Conservation (phyloP, 1,140 invertebrate species). For the Tetragnatha versicolor region DNA sequence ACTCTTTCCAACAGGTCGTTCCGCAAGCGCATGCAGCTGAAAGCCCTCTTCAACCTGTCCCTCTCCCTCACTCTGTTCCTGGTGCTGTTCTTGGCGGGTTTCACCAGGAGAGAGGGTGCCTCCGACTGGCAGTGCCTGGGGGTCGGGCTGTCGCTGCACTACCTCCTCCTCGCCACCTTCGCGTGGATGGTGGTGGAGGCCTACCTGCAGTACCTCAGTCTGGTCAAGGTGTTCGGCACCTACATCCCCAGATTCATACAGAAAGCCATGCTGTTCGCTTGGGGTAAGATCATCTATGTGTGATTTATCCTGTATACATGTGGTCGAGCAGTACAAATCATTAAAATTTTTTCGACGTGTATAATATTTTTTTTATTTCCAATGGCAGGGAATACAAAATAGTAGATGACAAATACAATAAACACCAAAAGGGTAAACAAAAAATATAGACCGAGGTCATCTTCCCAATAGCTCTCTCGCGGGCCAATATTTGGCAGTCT, state of each 20-base stretch:
- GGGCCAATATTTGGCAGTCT: no score
- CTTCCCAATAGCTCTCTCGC: not conserved
- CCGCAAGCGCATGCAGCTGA: conserved; percentile 21
- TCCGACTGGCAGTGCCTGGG: conserved; percentile 58
- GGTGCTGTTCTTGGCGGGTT: conserved; percentile 14
- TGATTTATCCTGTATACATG: not conserved
- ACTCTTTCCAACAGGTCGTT: conserved; percentile 11
- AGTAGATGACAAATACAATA: not conserved
- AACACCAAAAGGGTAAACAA: not conserved
- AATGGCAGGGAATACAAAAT: not conserved
- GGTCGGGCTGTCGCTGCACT: conserved; percentile 65
- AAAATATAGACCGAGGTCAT: not conserved
- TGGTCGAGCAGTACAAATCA: no score
- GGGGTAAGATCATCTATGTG: conserved; percentile 61
- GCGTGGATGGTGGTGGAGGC: conserved; percentile 68
- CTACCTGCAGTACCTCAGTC: conserved; percentile 65
- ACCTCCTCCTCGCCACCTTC: conserved; percentile 66
- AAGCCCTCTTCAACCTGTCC: conserved; percentile 29
- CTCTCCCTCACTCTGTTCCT: conserved; percentile 2
- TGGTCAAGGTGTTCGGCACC: conserved; percentile 66
- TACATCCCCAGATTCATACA: conserved; percentile 64
- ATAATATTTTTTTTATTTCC: not conserved
- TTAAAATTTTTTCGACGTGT: not conserved
- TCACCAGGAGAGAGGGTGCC: not conserved
- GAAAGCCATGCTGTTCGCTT: conserved; percentile 65